Conservation (phyloP, 92 coral and sea anemone genomes). For the Micromussa lordhowensis region DNA sequence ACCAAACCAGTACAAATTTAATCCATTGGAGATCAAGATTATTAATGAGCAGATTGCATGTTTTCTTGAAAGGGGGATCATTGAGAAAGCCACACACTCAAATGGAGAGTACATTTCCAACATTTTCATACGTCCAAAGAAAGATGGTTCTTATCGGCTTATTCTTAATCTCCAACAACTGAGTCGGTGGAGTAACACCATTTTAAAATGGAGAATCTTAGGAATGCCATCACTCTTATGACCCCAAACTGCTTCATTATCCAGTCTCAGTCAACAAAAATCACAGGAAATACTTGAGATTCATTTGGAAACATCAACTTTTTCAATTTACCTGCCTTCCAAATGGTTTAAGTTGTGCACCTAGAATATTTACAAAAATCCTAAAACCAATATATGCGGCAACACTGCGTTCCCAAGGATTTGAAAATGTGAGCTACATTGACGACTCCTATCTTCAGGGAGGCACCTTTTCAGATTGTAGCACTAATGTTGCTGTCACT, state of each 20-base stretch:
- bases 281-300: background rate
- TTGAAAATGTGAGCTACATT: background rate
- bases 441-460: too few relatives aligned
- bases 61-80: background rate
- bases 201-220: background rate
- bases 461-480: too few relatives aligned
- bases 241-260: background rate
- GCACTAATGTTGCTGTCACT: too few relatives aligned
- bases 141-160: background rate
- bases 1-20: conserved; percentile 26
- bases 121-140: background rate
- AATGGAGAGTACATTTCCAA: too few relatives aligned
- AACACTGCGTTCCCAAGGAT: background rate
- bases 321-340: background rate
- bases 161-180: background rate
- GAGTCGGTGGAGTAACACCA: background rate
- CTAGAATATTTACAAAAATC: background rate
- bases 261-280: background rate
- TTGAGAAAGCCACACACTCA: background rate
- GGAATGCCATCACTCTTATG: background rate
- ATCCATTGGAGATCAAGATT: background rate
- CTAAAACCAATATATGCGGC: background rate
- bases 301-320: background rate
- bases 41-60: background rate
- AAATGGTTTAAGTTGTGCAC: background rate